phyloP scores from a whole-genome alignment of 2,113 vertebrate species.

The Serinus canaria region DNA sequence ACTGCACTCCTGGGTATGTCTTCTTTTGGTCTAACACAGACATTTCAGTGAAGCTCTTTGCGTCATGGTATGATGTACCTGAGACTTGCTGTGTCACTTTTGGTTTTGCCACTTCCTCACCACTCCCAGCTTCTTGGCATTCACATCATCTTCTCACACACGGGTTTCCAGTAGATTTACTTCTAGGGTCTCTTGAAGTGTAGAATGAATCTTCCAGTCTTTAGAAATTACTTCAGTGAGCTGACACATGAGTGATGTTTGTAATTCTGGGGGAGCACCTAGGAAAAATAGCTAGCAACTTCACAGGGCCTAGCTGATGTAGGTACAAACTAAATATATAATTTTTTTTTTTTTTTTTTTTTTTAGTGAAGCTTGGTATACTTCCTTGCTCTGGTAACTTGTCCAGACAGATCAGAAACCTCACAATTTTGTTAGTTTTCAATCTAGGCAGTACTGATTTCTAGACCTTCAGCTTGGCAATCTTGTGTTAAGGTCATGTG shows the following conservation, averaged over 20 bases:
- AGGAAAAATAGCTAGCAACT: background rate
- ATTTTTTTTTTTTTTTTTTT: too few relatives aligned
- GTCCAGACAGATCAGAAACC: background rate
- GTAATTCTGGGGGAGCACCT: background rate
- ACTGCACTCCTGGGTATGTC: slow-evolving; percentile 84
- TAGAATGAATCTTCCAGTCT: background rate
- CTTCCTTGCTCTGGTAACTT: background rate
- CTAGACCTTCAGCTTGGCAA: background rate
- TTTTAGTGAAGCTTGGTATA: background rate
- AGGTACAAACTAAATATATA: background rate
- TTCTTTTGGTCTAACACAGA: background rate
- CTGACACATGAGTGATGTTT: background rate
- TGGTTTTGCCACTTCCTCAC: background rate
- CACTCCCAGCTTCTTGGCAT: background rate
- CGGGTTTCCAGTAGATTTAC: background rate
- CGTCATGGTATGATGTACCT: background rate
- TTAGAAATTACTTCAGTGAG: background rate
- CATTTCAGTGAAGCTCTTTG: background rate
- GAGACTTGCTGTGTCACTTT: background rate
- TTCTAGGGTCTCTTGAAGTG: background rate
- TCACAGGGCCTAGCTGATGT: background rate
- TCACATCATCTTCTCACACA: background rate
- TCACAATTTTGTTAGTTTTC: background rate
- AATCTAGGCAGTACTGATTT: background rate
- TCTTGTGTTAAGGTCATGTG: background rate